A percentile compares a stretch with the other conserved stretches of the same genome.
Conservation (phyloP, 1,140 invertebrate genomes). For the Drosophila takahashii region DNA sequence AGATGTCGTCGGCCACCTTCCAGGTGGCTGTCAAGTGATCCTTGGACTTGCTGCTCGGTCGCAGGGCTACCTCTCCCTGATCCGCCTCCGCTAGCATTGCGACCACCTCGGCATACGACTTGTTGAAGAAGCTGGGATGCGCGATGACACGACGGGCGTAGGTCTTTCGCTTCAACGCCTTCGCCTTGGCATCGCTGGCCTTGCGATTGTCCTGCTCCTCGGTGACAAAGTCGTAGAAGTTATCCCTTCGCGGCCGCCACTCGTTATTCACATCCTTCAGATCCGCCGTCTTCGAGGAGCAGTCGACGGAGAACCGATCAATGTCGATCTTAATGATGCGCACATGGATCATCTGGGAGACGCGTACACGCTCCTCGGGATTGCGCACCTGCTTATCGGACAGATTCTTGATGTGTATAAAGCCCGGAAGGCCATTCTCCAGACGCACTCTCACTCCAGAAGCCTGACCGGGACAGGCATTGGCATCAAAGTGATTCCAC, state of each 20-base stretch:
- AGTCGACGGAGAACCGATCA: slow-evolving; percentile 96
- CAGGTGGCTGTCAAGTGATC: slow-evolving; percentile 99
- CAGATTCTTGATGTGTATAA: slow-evolving; percentile 97
- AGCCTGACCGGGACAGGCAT: slow-evolving; percentile 97
- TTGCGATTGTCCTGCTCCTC: slow-evolving; percentile 92
- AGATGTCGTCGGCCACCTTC: slow-evolving; percentile 98
- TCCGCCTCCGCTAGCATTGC: slow-evolving; percentile 96
- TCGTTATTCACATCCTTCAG: slow-evolving; percentile 95
- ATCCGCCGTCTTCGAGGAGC: slow-evolving; percentile 97
- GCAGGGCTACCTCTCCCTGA: slow-evolving; percentile 97
- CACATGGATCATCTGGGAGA: slow-evolving; percentile 95
- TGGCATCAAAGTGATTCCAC: slow-evolving; percentile 99
- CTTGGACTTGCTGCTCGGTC: slow-evolving; percentile 98
- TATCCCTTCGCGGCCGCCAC: slow-evolving; percentile 95
- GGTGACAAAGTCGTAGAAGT: slow-evolving; percentile 95
- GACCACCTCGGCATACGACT: slow-evolving; percentile 96
- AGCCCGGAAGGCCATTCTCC: slow-evolving; percentile 97
- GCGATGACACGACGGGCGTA: slow-evolving; percentile 97
- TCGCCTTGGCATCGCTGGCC: slow-evolving; percentile 92
- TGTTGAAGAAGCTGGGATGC: slow-evolving; percentile 99
- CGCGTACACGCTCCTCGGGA: slow-evolving; percentile 95
- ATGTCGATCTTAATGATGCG: slow-evolving; percentile 98
- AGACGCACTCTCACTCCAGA: slow-evolving; percentile 95
- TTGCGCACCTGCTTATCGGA: slow-evolving; percentile 97
- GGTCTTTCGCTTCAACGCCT: slow-evolving; percentile 91